Base-by-base conservation (phyloP, 2,797 vertebrate species). In the Sternarchorhynchus goeldii region DNA sequence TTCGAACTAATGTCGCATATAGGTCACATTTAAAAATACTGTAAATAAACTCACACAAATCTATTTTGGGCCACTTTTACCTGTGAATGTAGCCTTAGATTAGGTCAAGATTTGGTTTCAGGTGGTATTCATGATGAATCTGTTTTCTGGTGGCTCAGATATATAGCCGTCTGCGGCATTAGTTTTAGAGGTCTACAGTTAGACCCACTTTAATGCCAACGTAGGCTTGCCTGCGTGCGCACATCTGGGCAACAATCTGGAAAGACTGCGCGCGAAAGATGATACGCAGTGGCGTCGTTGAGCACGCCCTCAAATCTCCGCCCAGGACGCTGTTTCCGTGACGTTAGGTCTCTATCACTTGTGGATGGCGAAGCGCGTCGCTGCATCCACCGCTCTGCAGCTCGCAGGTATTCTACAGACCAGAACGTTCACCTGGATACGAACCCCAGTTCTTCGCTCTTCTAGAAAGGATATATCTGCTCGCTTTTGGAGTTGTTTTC, bases 311-410 rank as follows among this genome's bases (percentile, higher is more conserved):
- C 16, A 32, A 76, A 68, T 59, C 81, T 55, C 81, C 84, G 84
- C 84, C 84, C 79, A 66, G 64, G n/a, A 66, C 72, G 76, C 81
- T 78, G 76, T 60, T 81, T 70, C 60, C 57, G 76, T 85, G 83
- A 85, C 79, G 84, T 85, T 73, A 81, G 45, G 45, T 57, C 73
- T 6, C 69, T 77, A 41, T 83, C 76, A 76, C 76, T 82, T 66
- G 72, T 60, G 74, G 79, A 71, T 58, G 68, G 81, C 63, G 60
- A 56, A 73, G 21, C 65, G 75, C 53, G 53, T 50, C 78, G 70
- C 77, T 68, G 80, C 83, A 79, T 66, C 65, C 72, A 6, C 71
- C 39, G 72, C 8, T 60, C 81, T 75, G 81, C 81, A 56, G 57
- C 41, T 20, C 74, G 72, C 78, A 75, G 65, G 78, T 75, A 55